phyloP scores from a whole-genome alignment of 2,797 vertebrate genomes.

The Cynopterus sphinx region DNA sequence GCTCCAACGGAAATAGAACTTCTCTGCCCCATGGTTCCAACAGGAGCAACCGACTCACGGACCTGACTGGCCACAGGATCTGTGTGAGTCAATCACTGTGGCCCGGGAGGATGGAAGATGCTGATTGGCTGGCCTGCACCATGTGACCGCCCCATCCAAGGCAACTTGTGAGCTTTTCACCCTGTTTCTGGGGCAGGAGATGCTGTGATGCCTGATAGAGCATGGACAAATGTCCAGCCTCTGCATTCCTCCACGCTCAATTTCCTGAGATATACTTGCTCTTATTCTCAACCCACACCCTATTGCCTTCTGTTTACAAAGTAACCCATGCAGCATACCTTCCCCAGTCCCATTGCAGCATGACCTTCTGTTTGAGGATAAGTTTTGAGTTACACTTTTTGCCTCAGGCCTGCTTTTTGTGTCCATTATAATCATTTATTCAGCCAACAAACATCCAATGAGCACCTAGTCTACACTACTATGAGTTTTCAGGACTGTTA shows the following conservation, averaged over 20 bases:
- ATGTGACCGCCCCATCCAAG: too few relatives aligned
- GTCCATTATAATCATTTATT: background rate
- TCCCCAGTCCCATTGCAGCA: too few relatives aligned
- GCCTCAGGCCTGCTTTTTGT: background rate
- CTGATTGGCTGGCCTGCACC: background rate
- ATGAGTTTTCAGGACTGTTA: too few relatives aligned
- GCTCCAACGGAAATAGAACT: background rate
- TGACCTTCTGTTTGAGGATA: background rate
- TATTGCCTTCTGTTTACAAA: background rate
- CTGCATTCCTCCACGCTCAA: background rate
- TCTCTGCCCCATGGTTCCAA: background rate
- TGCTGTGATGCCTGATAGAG: too few relatives aligned
- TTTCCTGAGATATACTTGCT: background rate
- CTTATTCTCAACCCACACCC: background rate
- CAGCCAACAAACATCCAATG: background rate
- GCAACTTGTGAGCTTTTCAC: background rate
- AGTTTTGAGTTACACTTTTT: background rate
- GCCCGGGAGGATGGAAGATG: background rate
- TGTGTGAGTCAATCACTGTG: background rate
- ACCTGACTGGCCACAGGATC: background rate
- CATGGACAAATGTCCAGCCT: fast-evolving
- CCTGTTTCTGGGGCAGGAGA: background rate
- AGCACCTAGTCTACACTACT: background rate
- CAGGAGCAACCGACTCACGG: too few relatives aligned
- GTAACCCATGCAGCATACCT: too few relatives aligned